Percentiles rank a stretch among this genome's conserved stretches.
Evolutionary conservation across 2,797 vertebrate species (phyloP).

Genomic region (Onychomys torridus): DNA sequence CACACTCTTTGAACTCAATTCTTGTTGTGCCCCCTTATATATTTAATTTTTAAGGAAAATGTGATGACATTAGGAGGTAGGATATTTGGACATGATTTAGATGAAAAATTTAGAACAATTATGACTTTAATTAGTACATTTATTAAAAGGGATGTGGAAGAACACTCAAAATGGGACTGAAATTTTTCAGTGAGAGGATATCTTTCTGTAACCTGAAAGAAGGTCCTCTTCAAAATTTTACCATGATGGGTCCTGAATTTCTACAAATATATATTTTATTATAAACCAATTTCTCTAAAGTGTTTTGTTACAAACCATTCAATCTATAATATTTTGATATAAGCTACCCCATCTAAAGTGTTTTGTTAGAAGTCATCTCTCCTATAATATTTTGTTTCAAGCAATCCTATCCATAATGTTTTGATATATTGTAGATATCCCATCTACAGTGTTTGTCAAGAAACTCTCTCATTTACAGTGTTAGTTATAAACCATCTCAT

Average conservation of each 20-base stretch:
- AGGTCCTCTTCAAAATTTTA: background rate
- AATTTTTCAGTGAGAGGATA: background rate
- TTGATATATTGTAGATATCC: background rate
- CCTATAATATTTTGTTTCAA: background rate
- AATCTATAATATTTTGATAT: background rate
- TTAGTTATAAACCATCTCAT: background rate
- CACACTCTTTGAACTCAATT: rapidly evolving
- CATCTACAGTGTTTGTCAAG: background rate
- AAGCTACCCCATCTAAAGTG: background rate
- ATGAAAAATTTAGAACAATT: background rate
- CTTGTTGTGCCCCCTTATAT: background rate
- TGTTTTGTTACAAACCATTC: background rate
- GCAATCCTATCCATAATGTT: background rate
- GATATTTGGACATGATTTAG: background rate
- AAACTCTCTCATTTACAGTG: background rate
- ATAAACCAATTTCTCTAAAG: background rate
- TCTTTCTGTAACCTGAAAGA: too few species aligned
- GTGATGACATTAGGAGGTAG: background rate
- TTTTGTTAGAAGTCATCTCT: background rate
- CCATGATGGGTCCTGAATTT: background rate
- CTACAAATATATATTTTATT: background rate
- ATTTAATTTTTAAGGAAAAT: background rate
- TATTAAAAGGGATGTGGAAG: background rate
- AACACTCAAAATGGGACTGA: background rate
- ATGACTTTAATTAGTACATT: background rate